phyloP scores from a whole-genome alignment of 1,140 invertebrate genomes.

The Bombus confusus region DNA sequence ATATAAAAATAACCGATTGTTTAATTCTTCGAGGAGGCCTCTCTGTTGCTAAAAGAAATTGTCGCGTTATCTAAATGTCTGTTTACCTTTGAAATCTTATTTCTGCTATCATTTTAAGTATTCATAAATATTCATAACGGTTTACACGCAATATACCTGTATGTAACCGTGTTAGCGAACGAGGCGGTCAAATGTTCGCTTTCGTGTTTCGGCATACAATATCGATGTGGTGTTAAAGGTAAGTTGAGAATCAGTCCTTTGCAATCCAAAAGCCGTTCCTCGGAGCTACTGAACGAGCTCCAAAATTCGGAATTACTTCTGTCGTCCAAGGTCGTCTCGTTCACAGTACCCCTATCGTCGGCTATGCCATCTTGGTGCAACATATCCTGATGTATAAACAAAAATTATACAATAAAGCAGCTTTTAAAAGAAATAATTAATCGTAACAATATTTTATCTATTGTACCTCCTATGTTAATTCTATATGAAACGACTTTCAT shows the following conservation, averaged over 20 bases:
- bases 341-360: slow-evolving; percentile 84
- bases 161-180: slow-evolving; percentile 85
- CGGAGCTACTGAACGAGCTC: slow-evolving; percentile 90
- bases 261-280: slow-evolving; percentile 89
- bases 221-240: slow-evolving; percentile 85
- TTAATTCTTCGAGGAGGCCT: background rate
- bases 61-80: background rate
- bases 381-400: slow-evolving; percentile 63
- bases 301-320: slow-evolving; percentile 89
- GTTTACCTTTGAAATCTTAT: background rate
- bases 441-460: no score
- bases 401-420: background rate
- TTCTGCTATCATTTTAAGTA: background rate
- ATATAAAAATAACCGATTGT: background rate
- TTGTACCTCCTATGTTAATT: background rate
- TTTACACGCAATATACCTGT: slow-evolving; percentile 81
- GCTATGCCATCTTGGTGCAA: slow-evolving; percentile 85
- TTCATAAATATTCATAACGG: background rate
- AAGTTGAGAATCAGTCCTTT: slow-evolving; percentile 88
- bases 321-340: slow-evolving; percentile 86
- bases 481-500: no score
- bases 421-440: background rate
- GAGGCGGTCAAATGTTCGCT: slow-evolving; percentile 80
- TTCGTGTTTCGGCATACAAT: slow-evolving; percentile 81
- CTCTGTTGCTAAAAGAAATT: background rate